These are phyloP conservation scores for Orchesella flavescens DNA, from an alignment of 2,888 invertebrate genomes.

Conservation along the genomic window DNA sequence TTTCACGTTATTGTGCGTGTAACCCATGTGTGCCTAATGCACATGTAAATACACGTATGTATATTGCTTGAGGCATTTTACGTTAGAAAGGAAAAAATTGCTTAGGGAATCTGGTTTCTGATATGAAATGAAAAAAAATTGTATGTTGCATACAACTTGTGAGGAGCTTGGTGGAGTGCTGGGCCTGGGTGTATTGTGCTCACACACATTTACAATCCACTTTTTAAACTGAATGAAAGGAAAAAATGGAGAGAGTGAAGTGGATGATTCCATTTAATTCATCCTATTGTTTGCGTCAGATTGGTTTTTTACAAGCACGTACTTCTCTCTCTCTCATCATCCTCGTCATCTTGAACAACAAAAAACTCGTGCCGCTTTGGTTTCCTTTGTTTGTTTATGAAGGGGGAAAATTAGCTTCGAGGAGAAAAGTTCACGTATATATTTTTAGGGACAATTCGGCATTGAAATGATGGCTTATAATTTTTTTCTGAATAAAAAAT, in stretches of 20 bases:
- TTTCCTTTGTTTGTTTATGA: constrained; percentile 38
- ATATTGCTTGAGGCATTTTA: constrained; percentile 5
- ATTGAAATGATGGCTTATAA: neutral
- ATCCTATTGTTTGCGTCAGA: constrained; percentile 58
- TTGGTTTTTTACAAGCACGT: constrained; percentile 54
- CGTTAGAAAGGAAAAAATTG: no score
- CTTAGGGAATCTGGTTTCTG: no score
- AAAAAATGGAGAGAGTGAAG: constrained; percentile 43
- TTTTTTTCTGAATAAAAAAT: neutral
- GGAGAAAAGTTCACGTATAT: constrained; percentile 22
- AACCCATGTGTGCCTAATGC: neutral
- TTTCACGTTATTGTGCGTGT: neutral
- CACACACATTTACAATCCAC: no score
- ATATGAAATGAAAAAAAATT: no score
- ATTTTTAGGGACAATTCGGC: neutral
- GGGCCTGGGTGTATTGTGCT: no score
- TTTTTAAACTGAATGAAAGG: neutral
- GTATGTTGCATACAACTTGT: no score
- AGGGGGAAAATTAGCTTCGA: constrained; percentile 50
- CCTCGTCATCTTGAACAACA: constrained; percentile 18
- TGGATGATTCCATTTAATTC: constrained; percentile 63
- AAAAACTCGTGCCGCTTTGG: constrained; percentile 16
- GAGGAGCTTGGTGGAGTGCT: no score
- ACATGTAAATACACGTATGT: neutral
- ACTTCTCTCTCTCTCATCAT: constrained; percentile 19